Conservation (phyloP, 2,888 invertebrate genomes). For the Sesia bembeciformis region DNA sequence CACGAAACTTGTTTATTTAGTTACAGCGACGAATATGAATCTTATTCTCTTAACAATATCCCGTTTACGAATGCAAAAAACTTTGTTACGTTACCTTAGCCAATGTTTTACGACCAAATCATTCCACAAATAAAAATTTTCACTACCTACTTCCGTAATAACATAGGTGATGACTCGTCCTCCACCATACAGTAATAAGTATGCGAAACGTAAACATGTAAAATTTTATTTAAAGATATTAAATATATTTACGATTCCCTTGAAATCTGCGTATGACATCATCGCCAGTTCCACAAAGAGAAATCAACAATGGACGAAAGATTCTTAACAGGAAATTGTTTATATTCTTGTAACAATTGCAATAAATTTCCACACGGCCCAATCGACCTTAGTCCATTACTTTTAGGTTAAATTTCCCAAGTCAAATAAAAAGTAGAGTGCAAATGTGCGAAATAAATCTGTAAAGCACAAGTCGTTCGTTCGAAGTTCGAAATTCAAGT, state of each 20-base stretch:
- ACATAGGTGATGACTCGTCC: too few species aligned
- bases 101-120: too few species aligned
- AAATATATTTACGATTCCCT: slow-evolving; percentile 29
- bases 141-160: too few species aligned
- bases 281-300: slow-evolving; percentile 39
- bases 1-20: too few species aligned
- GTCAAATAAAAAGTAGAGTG: background rate
- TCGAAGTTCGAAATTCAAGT: slow-evolving; percentile 49
- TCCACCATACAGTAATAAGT: background rate
- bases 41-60: too few species aligned
- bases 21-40: too few species aligned
- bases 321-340: slow-evolving; percentile 66
- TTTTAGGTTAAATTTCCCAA: too few species aligned
- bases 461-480: slow-evolving; percentile 47
- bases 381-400: too few species aligned
- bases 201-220: background rate
- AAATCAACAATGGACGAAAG: slow-evolving; percentile 54
- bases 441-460: slow-evolving; percentile 31
- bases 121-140: background rate
- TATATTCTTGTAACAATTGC: slow-evolving; percentile 61
- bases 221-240: background rate
- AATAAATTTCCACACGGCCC: slow-evolving; percentile 26
- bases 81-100: too few species aligned
- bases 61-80: too few species aligned
- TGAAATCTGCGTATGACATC: slow-evolving; percentile 50